Evolutionary conservation across 2,797 vertebrate genomes (phyloP).

Genomic region (Alcedo quadribrachys): DNA sequence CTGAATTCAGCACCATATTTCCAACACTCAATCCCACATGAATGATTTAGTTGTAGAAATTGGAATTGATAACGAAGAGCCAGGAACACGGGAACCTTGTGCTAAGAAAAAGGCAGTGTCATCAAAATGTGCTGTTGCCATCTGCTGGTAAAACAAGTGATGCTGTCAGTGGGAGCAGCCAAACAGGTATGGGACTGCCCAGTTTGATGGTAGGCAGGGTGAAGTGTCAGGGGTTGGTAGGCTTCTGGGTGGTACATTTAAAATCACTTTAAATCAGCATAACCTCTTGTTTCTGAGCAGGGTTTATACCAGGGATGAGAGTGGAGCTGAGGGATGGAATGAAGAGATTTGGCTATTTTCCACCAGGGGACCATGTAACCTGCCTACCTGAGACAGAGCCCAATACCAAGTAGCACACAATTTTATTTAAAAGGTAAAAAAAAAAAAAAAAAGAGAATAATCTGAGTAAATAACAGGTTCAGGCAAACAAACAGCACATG

Average conservation of each 20-base stretch:
- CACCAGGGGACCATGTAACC: not conserved
- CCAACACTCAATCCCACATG: not conserved
- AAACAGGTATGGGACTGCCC: not conserved
- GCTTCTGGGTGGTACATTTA: not conserved
- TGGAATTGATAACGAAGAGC: not conserved
- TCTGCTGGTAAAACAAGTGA: not conserved
- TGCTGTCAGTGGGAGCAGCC: not conserved
- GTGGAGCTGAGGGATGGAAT: not conserved
- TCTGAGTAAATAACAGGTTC: conserved; percentile 31
- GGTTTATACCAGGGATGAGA: not conserved
- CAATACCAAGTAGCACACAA: conserved; percentile 27
- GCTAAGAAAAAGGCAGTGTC: not conserved
- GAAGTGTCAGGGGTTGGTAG: not conserved
- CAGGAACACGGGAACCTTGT: not conserved
- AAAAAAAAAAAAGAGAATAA: not conserved
- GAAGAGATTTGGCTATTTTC: conserved; percentile 25
- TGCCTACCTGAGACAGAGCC: conserved; percentile 47
- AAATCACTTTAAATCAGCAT: not conserved
- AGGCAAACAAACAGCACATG: conserved; percentile 52
- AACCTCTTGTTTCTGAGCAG: not conserved
- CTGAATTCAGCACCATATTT: not conserved
- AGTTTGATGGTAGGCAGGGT: not conserved
- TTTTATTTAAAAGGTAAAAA: conserved; percentile 41
- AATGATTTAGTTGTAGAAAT: not conserved
- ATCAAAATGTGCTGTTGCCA: conserved; percentile 17